Evolutionary conservation across 2,888 invertebrate genomes (phyloP), one percentile per base, ranked within the genome.

Genomic region (Erebia aethiops): DNA sequence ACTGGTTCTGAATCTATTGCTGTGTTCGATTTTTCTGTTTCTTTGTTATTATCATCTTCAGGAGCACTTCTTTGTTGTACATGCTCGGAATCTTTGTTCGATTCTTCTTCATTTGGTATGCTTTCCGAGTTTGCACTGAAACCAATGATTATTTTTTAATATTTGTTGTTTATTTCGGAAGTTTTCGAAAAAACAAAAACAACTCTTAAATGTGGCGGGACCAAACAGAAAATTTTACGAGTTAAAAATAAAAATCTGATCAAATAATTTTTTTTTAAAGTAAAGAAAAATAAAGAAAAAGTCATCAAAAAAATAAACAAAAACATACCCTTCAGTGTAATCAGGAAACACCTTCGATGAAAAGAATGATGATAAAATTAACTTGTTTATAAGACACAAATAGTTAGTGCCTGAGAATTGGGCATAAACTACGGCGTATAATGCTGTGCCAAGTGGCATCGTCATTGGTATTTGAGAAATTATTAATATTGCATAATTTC

Each of bases 361-460:
- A 16, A 43, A 16, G 16, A 41, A 16, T n/a, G 16, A 14, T 13
- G 8, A 43, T 75, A 80, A 79, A 80, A 75, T 75, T 9, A 1
- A 21, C 3, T 7, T 56, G 21, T 13, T 11, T 41, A 16, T 60
- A 26, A 58, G 13, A 60, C 41, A 60, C 16, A 60, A 41, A 60
- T n/a, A 60, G 60, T 14, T 9, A 43, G 60, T 14, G 13, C 8
- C 18, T 14, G 14, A 18, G 21, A 14, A 46, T 62, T 46, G 18
- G 18, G 21, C 18, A 46, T 49, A 49, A 62, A 18, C 18, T 62
- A 49, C 10, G 14, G 46, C 21, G 18, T 46, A 21, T 21, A 62
- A 62, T 49, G 14, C 77, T 79, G 78, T 86, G 87, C 86, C 89
- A 88, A 89, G 81, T 81, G 77, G 77, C 76, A 79, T 78, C 76